phyloP scores from a whole-genome alignment of 2,888 invertebrate genomes.

The Caradrina clavipalpis region DNA sequence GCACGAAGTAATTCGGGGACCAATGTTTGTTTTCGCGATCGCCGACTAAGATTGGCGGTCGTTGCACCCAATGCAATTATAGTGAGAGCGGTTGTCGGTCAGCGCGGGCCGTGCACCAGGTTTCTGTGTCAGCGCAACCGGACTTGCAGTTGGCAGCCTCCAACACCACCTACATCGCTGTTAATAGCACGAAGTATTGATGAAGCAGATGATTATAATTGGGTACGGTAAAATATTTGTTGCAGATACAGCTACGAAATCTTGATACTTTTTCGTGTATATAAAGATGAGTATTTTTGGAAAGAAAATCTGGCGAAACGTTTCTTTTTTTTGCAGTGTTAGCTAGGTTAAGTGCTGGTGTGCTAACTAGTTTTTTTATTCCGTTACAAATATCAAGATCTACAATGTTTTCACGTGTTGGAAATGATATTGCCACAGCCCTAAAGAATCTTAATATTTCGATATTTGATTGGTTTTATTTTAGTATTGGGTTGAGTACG shows the following conservation, averaged over 20 bases:
- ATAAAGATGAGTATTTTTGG: neutral
- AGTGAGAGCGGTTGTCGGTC: constrained; percentile 73
- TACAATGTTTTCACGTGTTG: neutral
- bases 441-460: neutral
- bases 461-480: neutral
- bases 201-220: constrained; percentile 43
- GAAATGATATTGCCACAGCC: too few species aligned
- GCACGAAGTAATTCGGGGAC: constrained; percentile 59
- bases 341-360: neutral
- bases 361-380: neutral
- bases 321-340: neutral
- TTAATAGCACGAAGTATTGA: constrained; percentile 46
- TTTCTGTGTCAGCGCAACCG: constrained; percentile 83
- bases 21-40: constrained; percentile 68
- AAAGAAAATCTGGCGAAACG: neutral
- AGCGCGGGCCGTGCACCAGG: constrained; percentile 74
- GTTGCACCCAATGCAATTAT: constrained; percentile 77
- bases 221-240: constrained; percentile 33
- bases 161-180: constrained; percentile 44
- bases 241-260: constrained; percentile 1
- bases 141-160: constrained; percentile 65
- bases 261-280: too few species aligned
- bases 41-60: constrained; percentile 71
- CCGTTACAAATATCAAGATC: neutral
- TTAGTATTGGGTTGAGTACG: neutral